phyloP scores from a whole-genome alignment of 2,888 invertebrate genomes.

The Endotricha flammealis region DNA sequence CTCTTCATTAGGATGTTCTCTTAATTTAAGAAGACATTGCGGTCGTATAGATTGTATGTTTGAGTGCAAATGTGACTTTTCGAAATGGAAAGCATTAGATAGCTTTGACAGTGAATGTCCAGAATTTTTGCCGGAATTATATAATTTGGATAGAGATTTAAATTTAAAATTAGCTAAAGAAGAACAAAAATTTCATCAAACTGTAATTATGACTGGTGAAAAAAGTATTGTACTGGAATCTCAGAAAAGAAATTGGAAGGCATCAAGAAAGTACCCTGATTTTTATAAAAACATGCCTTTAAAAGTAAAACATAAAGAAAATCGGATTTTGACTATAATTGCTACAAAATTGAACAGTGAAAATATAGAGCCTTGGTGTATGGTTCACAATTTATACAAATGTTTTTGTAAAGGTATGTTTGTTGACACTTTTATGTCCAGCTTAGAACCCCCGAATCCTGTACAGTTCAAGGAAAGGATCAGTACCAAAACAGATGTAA shows the following conservation, averaged over 20 bases:
- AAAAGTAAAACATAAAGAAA: slow-evolving; percentile 33
- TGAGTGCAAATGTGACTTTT: slow-evolving; percentile 60
- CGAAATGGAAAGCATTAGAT: slow-evolving; percentile 41
- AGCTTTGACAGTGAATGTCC: slow-evolving; percentile 33
- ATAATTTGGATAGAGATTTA: slow-evolving; percentile 67
- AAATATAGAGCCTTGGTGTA: slow-evolving; percentile 80
- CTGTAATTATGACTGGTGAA: slow-evolving; percentile 81
- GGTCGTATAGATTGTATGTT: slow-evolving; percentile 80
- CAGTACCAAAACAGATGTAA: not conserved
- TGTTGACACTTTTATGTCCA: slow-evolving; percentile 10
- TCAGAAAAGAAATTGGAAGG: slow-evolving; percentile 76
- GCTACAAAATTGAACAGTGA: slow-evolving; percentile 43
- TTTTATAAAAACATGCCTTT: slow-evolving; percentile 52
- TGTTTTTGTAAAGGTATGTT: slow-evolving; percentile 80
- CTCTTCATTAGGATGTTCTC: slow-evolving; percentile 69
- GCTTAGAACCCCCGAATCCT: not conserved
- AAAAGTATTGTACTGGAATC: slow-evolving; percentile 81
- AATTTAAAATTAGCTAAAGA: slow-evolving; percentile 80
- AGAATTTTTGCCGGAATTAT: slow-evolving; percentile 46
- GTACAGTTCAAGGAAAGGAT: slow-evolving; percentile 1
- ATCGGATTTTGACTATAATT: slow-evolving; percentile 35
- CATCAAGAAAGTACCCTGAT: slow-evolving; percentile 80
- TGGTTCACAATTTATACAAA: slow-evolving; percentile 81
- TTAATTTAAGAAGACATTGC: slow-evolving; percentile 78
- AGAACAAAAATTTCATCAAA: slow-evolving; percentile 85